These are phyloP conservation scores for Myotis daubentonii DNA, from an alignment of 2,797 vertebrate species.

Conservation along the genomic window DNA sequence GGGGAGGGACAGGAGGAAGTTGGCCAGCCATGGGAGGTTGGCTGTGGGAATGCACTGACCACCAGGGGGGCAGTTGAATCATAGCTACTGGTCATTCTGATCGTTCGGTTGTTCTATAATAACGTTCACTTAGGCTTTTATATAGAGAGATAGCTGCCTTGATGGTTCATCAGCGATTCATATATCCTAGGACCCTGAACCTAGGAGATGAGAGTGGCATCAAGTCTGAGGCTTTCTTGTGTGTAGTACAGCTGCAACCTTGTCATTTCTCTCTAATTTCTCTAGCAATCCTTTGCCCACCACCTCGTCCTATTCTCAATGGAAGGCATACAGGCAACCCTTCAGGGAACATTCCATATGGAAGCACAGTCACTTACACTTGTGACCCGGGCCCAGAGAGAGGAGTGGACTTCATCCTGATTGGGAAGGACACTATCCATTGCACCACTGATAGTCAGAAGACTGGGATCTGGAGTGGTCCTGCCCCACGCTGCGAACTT, in stretches of 20 bases:
- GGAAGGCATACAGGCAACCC: constrained; percentile 69
- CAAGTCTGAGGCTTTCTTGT: neutral
- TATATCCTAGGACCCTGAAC: neutral
- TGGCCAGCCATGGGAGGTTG: too few relatives aligned
- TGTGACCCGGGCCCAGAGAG: constrained; percentile 68
- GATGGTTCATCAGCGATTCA: neutral
- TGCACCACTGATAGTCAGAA: constrained; percentile 71
- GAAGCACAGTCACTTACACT: constrained; percentile 76
- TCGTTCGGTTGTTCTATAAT: too few relatives aligned
- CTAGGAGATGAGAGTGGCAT: neutral
- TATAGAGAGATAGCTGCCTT: neutral
- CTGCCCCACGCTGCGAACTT: constrained; percentile 72
- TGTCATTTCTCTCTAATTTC: constrained; percentile 37
- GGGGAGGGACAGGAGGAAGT: too few relatives aligned
- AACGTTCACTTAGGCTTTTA: too few relatives aligned
- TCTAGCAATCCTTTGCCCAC: constrained; percentile 68
- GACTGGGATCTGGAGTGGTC: constrained; percentile 80
- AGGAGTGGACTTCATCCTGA: constrained; percentile 68
- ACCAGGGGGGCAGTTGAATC: too few relatives aligned
- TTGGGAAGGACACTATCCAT: constrained; percentile 76
- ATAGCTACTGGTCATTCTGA: too few relatives aligned
- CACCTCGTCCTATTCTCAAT: constrained; percentile 63
- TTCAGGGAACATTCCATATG: constrained; percentile 62
- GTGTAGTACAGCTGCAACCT: neutral
- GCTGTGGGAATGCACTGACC: too few relatives aligned